Conservation (phyloP, 2,888 invertebrate genomes). For the Caenorhabditis imperialis region DNA sequence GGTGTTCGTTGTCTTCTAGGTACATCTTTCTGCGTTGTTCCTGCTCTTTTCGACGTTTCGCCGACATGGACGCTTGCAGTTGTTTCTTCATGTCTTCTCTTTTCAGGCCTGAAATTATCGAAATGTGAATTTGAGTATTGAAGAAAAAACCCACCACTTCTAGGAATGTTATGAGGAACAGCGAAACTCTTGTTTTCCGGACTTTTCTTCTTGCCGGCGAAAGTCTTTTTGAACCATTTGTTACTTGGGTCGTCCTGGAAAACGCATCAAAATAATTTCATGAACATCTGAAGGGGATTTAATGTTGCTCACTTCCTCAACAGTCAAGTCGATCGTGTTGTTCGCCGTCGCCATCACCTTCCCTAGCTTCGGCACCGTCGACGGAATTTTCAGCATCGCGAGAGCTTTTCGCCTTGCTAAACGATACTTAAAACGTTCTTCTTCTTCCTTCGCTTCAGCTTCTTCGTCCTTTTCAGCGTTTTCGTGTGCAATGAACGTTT, state of each 20-base stretch:
- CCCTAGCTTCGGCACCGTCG: slow-evolving; percentile 12
- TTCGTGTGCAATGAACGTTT: slow-evolving; percentile 14
- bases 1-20: slow-evolving; percentile 55
- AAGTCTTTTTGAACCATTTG: slow-evolving; percentile 50
- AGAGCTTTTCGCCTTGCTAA: slow-evolving; percentile 31
- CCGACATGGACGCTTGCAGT: slow-evolving; percentile 37
- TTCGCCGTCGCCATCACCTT: slow-evolving; percentile 13
- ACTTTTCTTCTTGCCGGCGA: slow-evolving; percentile 15
- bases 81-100: slow-evolving; percentile 35
- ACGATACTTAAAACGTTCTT: slow-evolving; percentile 29
- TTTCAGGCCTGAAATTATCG: slow-evolving; percentile 21
- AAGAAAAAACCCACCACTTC: slow-evolving; percentile 38
- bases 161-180: slow-evolving; percentile 32
- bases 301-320: slow-evolving; percentile 25
- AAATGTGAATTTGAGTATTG: no score
- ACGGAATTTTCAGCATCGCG: slow-evolving; percentile 16
- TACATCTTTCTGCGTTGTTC: slow-evolving; percentile 54
- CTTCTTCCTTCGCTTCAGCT: slow-evolving; percentile 7
- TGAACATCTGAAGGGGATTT: neutral
- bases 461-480: slow-evolving; percentile 6
- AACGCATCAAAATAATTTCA: neutral
- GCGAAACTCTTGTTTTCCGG: neutral
- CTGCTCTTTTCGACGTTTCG: slow-evolving; percentile 39
- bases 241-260: slow-evolving; percentile 49
- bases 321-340: slow-evolving; percentile 46